phyloP scores from a whole-genome alignment of 2,113 vertebrate species.

The Naja naja region DNA sequence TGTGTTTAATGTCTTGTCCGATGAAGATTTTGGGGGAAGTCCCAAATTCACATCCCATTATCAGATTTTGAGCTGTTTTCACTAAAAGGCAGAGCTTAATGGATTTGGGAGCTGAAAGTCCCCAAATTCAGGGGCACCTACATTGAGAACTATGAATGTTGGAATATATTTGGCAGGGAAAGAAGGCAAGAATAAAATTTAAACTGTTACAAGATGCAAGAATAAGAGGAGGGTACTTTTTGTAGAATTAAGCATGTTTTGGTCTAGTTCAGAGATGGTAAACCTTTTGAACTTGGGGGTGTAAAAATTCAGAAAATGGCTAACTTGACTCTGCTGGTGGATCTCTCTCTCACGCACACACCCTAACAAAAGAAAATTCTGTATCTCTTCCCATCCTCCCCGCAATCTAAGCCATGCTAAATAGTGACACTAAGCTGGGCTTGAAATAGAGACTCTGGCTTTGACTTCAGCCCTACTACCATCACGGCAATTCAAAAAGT shows the following conservation, averaged over 20 bases:
- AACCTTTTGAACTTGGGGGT: too few relatives aligned
- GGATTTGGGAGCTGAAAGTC: background rate
- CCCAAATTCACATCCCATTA: background rate
- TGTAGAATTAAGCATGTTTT: background rate
- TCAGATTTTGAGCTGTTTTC: background rate
- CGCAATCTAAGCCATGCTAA: background rate
- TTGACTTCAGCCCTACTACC: background rate
- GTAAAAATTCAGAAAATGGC: too few relatives aligned
- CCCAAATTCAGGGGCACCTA: too few relatives aligned
- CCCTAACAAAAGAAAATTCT: background rate
- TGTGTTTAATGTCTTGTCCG: background rate
- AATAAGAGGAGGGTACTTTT: too few relatives aligned
- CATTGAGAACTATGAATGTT: background rate
- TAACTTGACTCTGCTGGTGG: background rate
- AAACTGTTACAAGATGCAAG: too few relatives aligned
- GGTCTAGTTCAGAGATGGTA: background rate
- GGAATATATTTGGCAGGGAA: too few relatives aligned
- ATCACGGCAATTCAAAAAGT: background rate
- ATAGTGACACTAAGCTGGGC: background rate
- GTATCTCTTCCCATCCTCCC: background rate
- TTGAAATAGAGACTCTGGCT: background rate
- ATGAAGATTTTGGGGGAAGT: background rate
- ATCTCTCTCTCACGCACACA: background rate
- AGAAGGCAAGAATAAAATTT: too few relatives aligned
- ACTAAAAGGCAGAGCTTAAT: background rate